Base-by-base conservation (phyloP, 2,113 vertebrate species). In the Erythrolamprus reginae region DNA sequence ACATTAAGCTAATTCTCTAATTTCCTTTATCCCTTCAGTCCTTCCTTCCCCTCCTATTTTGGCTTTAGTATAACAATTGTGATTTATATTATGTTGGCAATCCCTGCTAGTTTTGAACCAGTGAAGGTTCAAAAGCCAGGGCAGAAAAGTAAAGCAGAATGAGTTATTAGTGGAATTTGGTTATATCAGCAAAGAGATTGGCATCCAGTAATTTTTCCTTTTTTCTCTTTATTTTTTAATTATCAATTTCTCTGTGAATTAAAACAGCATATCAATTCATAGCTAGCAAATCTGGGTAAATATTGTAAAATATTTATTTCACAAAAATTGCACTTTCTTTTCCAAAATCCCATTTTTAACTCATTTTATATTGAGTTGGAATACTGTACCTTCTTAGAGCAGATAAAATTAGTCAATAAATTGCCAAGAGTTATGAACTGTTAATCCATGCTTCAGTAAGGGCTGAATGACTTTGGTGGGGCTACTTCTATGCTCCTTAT, bases 401-500 rank as follows among this genome's bases (percentile, higher is more conserved):
- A 91, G 45, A 38, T 38, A 55, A 47, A 90, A 87, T 28, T 90
- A 82, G 42, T 90, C 47, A 88, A 88, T 87, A 83, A 82, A 91
- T 91, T 82, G 65, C 7, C 86, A 92, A 8, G n/a, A 92, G 86
- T 93, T 86, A 92, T 45, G 19, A 65, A 55, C 52, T 90, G 50
- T 93, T 93, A 50, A 58, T 83, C 77, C 21, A 82, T 83, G 65
- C 19, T 0, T 21, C 92, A 94, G 92, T 90, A 53, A 90, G 89
- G 90, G 93, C 93, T 91, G 91, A 19, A 23, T 56, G 89, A 92
- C 90, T 89, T 90, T 90, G 90, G 88, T 89, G 42, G 86, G 91
- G 94, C 89, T 85, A 90, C 89, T 90, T 65, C 28, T 93, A 91
- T 58, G 93, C 88, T 77, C 89, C 89, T 91, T 92, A 92, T 58